Conservation (phyloP, 2,113 vertebrate species). For the Sorex araneus region DNA sequence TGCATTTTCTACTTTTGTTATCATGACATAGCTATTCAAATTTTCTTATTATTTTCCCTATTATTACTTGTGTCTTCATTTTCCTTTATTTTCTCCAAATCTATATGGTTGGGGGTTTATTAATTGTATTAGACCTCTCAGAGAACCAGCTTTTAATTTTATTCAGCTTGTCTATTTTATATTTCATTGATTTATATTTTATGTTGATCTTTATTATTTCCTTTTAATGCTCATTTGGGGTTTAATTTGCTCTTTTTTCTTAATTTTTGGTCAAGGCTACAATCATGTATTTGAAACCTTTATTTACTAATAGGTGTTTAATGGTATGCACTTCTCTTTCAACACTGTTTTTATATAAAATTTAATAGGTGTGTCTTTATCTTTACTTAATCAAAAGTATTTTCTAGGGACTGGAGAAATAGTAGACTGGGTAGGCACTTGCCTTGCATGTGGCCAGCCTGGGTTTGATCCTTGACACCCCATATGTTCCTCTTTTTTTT, state of each 20-base stretch:
- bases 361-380: neutral
- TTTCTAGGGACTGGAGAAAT: neutral
- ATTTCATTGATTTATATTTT: slow-evolving; percentile 16
- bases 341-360: neutral
- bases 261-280: neutral
- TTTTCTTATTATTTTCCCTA: neutral
- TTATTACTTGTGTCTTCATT: neutral
- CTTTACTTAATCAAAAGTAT: neutral
- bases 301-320: neutral
- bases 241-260: slow-evolving; percentile 16
- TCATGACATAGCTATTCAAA: neutral
- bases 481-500: no score
- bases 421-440: no score
- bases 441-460: no score
- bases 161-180: neutral
- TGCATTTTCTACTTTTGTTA: slow-evolving; percentile 39
- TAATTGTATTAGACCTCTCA: slow-evolving; percentile 11
- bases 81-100: neutral
- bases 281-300: neutral
- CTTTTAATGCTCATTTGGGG: neutral
- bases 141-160: slow-evolving; percentile 28
- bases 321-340: neutral
- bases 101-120: neutral
- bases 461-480: no score
- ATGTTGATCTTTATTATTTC: slow-evolving; percentile 28